These are phyloP conservation scores for Drosophila kuntzei DNA, from an alignment of 2,888 invertebrate species.

Conservation along the genomic window DNA sequence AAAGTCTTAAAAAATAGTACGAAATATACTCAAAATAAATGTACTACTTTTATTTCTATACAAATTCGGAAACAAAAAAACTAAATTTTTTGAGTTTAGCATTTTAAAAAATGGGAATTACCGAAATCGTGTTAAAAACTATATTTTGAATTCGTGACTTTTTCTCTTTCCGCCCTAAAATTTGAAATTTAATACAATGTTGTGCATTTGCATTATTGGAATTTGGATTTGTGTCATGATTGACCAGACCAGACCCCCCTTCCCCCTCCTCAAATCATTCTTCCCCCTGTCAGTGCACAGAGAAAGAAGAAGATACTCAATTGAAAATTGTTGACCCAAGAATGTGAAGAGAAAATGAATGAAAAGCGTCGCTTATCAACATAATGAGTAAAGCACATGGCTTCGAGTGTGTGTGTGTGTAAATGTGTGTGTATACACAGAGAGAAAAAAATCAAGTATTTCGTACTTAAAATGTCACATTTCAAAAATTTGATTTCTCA, in stretches of 20 bases:
- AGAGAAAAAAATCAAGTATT: too few relatives aligned
- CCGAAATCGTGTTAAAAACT: too few relatives aligned
- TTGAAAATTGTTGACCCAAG: conserved; percentile 36
- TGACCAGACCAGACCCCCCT: too few relatives aligned
- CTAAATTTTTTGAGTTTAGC: too few relatives aligned
- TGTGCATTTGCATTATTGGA: conserved; percentile 12
- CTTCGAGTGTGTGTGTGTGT: conserved; percentile 14
- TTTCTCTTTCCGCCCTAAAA: conserved; percentile 5
- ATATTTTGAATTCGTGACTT: not conserved
- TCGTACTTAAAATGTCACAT: too few relatives aligned
- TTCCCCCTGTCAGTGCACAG: not conserved
- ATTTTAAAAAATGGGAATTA: too few relatives aligned
- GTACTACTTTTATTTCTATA: too few relatives aligned
- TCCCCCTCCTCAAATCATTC: not conserved
- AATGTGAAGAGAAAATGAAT: conserved; percentile 41
- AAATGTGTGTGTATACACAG: conserved; percentile 17
- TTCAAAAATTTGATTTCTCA: too few relatives aligned
- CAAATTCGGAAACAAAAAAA: too few relatives aligned
- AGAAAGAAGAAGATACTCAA: conserved; percentile 21
- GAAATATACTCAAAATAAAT: too few relatives aligned
- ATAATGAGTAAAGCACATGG: conserved; percentile 40
- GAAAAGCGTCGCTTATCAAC: conserved; percentile 59
- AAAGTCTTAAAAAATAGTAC: too few relatives aligned
- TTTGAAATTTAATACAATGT: conserved; percentile 10
- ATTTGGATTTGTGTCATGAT: conserved; percentile 15